These are phyloP conservation scores for Ormyrus thymus DNA, from an alignment of 2,888 invertebrate species.

Conservation along the genomic window DNA sequence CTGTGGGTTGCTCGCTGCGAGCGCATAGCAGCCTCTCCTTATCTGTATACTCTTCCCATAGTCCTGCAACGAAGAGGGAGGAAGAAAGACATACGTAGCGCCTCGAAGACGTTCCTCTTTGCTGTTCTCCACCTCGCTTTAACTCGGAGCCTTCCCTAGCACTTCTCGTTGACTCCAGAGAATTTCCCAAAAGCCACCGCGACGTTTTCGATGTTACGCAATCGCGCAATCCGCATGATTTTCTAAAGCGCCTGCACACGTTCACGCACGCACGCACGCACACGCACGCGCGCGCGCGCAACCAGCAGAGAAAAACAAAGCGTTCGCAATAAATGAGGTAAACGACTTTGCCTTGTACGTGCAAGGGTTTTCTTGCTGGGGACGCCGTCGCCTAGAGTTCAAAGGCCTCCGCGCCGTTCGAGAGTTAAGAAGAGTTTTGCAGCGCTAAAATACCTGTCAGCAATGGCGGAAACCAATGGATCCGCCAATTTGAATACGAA, in stretches of 20 bases:
- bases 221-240: background rate
- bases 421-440: constrained; percentile 1
- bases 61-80: constrained; percentile 5
- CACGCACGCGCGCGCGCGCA: background rate
- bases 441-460: constrained; percentile 27
- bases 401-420: background rate
- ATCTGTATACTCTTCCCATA: constrained; percentile 24
- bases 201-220: constrained; percentile 12
- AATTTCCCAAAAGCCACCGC: constrained; percentile 2
- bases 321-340: constrained; percentile 17
- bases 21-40: background rate
- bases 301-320: constrained; percentile 2
- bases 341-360: background rate
- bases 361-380: background rate
- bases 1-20: too few relatives aligned
- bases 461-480: constrained; percentile 73
- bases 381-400: constrained; percentile 3
- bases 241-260: background rate
- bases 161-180: background rate
- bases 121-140: background rate
- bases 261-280: background rate
- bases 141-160: background rate
- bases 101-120: too few relatives aligned
- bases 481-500: constrained; percentile 80
- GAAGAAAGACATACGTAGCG: constrained; percentile 1